Evolutionary conservation across 30 jellyfish, hydroid and myxozoan genomes (phyloP), one percentile per base, ranked within the genome.

Genomic region (Haliclystus octoradiatus): DNA sequence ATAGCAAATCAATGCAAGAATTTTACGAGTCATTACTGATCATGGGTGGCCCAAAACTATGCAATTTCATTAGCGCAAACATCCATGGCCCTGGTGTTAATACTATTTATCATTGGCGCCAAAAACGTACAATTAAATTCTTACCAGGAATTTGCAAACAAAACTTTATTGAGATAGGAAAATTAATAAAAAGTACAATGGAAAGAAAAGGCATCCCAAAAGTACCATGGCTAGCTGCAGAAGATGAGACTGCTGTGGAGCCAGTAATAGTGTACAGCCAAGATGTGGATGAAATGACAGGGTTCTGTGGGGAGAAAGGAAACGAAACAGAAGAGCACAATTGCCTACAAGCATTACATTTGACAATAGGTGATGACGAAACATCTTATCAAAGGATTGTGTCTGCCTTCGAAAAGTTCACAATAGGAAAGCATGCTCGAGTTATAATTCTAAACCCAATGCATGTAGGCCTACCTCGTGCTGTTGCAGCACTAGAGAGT

Each of bases 1-100:
- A 64, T 60, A 64, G 33, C 60, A 52, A 30, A 31, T 24, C 74
- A 24, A 29, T 64, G 25, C 28, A 31, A 31, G 26, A 64, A 13
- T 64, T 64, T 30, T 64, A 64, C 28, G 74, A 64, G 33, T 2
- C 0, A 24, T 31, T 64, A 2, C 57, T 64, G 57, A 64, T 64
- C 0, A 1, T 64, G 64, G 74, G 74, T 26, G 74, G 74, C 15
- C 74, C 74, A 27, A 30, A 33, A 13, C 52, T 64, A n/a, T 30
- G 57, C 52, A 64, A 64, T 23, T 64, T 64, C 33, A 60, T 64
- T 19, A 12, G 60, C 0, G 33, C 33, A 30, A 64, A 64, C 33
- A 15, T 64, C 9, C 60, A 31, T 19, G 74, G 74, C 23, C 74
- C 65, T 31, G 24, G 61, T 14, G 15, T 31, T 24, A 28, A 64